These are phyloP conservation scores for Nasua narica DNA, from an alignment of 2,797 vertebrate species.

Conservation along the genomic window DNA sequence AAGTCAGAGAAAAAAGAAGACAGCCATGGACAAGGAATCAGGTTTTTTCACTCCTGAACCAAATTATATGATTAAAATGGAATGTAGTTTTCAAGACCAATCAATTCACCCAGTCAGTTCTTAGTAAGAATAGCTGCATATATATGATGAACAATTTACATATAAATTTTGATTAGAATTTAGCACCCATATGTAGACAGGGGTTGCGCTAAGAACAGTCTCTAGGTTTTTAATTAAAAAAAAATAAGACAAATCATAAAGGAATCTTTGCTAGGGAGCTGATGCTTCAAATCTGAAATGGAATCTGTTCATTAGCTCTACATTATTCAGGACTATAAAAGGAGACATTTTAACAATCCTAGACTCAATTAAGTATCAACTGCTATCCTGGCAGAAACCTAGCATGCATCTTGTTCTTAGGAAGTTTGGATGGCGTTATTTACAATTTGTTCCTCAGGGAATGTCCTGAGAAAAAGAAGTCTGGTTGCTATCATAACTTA, in stretches of 20 bases:
- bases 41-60: conserved; percentile 17
- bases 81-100: conserved; percentile 42
- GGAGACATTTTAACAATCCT: conserved; percentile 36
- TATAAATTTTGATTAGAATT: conserved; percentile 11
- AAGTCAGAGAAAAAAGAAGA: conserved; percentile 64
- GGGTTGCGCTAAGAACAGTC: neutral
- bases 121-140: neutral
- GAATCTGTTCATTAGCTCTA: conserved; percentile 31
- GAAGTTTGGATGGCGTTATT: conserved; percentile 21
- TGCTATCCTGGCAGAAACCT: conserved; percentile 34
- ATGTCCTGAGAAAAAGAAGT: neutral
- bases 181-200: neutral
- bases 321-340: conserved; percentile 37
- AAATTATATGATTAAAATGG: conserved; percentile 71
- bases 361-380: conserved; percentile 50
- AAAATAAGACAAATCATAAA: neutral
- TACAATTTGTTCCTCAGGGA: conserved; percentile 56
- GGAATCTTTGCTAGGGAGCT: neutral
- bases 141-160: conserved; percentile 13
- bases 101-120: neutral
- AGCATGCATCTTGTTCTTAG: neutral
- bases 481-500: conserved; percentile 1
- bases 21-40: conserved; percentile 19
- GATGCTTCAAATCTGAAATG: conserved; percentile 5
- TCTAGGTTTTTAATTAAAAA: neutral